Evolutionary conservation across 2,113 vertebrate species (phyloP), one percentile per base, ranked within the genome.

Genomic region (Ellobius talpinus): DNA sequence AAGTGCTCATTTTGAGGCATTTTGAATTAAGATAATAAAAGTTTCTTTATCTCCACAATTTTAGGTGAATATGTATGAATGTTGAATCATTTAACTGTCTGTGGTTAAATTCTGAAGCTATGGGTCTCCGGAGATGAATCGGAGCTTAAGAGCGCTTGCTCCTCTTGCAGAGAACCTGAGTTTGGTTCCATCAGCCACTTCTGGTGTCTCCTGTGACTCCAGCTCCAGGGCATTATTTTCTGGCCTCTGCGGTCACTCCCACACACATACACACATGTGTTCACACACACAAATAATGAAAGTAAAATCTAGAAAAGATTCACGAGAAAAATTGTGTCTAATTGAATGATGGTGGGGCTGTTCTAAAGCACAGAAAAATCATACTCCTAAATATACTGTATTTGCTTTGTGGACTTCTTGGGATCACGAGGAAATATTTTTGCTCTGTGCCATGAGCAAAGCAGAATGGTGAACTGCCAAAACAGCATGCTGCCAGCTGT

Each of bases 11-110:
- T 88, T 96, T 92, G 87, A 87, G 58, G 4, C 39, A 58, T 55
- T 0, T 36, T 84, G 26, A 90, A 68, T 87, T 82, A 93, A 92
- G 58, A 91, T 78, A 77, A 39, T 77, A 78, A 92, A 93, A 87
- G 33, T 66, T 87, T 79, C 33, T 36, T 93, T 94, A 29, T 91
- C 61, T 39, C 81, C 47, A 72, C 81, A 76, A 84, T 91, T 96
- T 87, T n/a, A 50, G 50, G 11, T 87, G 72, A 36, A 24, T 95
- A 50, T 93, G 92, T 84, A 79, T 96, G 95, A 87, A 84, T 96
- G 73, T 87, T 73, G 91, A 94, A 29, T 87, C 31, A 90, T 66
- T 87, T 74, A 78, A 17, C 52, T 47, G 13, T 39, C 78, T 77
- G 61, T 72, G 11, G n/a, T 68, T 77, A 90, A 93, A 85, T 92